phyloP scores from a whole-genome alignment of 1,140 invertebrate species.

The Bombus waltoni region DNA sequence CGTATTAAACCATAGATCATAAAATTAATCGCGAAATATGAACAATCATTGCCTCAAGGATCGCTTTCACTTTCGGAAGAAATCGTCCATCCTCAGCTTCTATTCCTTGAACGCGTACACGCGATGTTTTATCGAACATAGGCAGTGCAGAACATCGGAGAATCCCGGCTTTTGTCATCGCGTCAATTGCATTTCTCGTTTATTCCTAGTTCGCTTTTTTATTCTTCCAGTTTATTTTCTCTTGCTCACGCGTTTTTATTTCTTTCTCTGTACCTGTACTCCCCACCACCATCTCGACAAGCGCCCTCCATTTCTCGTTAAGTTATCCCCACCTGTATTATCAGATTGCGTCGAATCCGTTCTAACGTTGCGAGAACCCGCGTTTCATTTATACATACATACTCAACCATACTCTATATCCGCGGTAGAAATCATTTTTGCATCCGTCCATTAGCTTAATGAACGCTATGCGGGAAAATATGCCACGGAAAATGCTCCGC shows the following conservation, averaged over 20 bases:
- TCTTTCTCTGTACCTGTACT: not conserved
- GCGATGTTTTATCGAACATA: not conserved
- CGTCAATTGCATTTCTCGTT: conserved; percentile 41
- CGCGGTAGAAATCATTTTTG: conserved; percentile 48
- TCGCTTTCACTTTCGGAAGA: too few species aligned
- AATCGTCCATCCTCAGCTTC: not conserved
- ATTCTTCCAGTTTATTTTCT: conserved; percentile 1
- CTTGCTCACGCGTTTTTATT: conserved; percentile 19
- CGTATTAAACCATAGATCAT: too few species aligned
- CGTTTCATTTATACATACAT: conserved; percentile 30
- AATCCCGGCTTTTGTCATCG: conserved; percentile 36
- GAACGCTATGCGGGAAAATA: conserved; percentile 56
- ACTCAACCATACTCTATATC: conserved; percentile 24
- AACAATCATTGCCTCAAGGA: not conserved
- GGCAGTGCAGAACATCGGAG: conserved; percentile 23
- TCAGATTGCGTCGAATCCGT: not conserved
- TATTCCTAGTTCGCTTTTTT: conserved; percentile 10
- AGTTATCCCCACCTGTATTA: not conserved
- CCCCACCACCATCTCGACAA: not conserved
- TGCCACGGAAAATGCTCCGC: conserved; percentile 28
- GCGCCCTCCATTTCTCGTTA: not conserved
- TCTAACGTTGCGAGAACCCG: not conserved
- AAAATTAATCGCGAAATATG: too few species aligned
- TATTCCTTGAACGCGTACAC: not conserved
- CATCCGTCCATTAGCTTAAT: conserved; percentile 72